These are phyloP conservation scores for Palloptera scutellata DNA, from an alignment of 2,888 invertebrate species.

Conservation along the genomic window DNA sequence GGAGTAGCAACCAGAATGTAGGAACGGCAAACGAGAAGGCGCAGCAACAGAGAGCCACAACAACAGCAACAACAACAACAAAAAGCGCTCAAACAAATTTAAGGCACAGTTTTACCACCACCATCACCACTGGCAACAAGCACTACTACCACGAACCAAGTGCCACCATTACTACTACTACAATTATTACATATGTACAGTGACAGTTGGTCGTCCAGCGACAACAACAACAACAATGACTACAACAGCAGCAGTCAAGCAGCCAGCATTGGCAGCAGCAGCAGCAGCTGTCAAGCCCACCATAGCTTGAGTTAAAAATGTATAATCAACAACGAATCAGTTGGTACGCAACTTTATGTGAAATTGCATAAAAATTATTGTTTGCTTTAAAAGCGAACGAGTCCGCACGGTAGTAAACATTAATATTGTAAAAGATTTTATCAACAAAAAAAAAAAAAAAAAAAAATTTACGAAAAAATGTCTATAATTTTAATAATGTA, in stretches of 20 bases:
- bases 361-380: slow-evolving; percentile 26
- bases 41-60: slow-evolving; percentile 8
- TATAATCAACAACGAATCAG: slow-evolving; percentile 44
- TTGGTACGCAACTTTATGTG: slow-evolving; percentile 54
- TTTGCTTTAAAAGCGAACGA: not conserved
- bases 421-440: no score
- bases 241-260: slow-evolving; percentile 2
- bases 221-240: no score
- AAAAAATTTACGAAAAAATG: no score
- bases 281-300: slow-evolving; percentile 34
- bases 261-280: not conserved
- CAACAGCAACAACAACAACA: slow-evolving; percentile 11
- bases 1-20: not conserved
- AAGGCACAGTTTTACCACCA: slow-evolving; percentile 29
- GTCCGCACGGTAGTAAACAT: not conserved
- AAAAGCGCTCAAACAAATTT: not conserved
- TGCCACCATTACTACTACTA: slow-evolving; percentile 4
- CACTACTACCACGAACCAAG: slow-evolving; percentile 17
- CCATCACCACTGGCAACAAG: slow-evolving; percentile 6
- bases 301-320: slow-evolving; percentile 29
- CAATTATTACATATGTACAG: slow-evolving; percentile 10
- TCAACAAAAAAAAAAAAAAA: no score
- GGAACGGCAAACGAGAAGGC: slow-evolving; percentile 4
- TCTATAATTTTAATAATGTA: no score
- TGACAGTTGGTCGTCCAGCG: no score